These are phyloP conservation scores for Virgularia gustaviana DNA, from an alignment of 92 coral and sea anemone species.

Conservation along the genomic window DNA sequence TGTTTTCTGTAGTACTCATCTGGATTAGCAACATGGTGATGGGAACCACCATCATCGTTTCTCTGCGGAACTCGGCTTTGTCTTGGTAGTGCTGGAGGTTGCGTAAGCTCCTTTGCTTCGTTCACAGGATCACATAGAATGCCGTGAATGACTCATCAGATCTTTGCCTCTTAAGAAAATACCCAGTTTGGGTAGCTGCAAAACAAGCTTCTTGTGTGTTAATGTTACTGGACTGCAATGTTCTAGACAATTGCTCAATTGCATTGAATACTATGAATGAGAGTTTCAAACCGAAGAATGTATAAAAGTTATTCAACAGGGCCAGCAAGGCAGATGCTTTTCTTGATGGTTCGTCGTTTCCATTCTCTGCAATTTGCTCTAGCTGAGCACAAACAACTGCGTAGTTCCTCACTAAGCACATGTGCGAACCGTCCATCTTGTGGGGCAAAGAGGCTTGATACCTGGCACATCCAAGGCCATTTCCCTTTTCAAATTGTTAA, in stretches of 20 bases:
- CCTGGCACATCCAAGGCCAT: background rate
- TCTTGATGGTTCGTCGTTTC: background rate
- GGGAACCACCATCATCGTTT: conserved; percentile 32
- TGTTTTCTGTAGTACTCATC: conserved; percentile 41
- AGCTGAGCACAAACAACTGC: background rate
- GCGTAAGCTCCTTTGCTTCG: conserved; percentile 12
- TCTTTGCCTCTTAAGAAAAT: conserved; percentile 4
- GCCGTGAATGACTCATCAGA: conserved; percentile 12
- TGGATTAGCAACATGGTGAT: conserved; percentile 32
- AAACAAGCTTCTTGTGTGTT: conserved; percentile 40
- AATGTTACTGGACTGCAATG: conserved; percentile 28
- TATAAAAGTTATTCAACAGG: background rate
- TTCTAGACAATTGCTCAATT: conserved; percentile 4
- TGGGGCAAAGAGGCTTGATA: conserved; percentile 38
- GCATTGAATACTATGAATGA: conserved; percentile 10
- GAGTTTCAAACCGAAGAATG: conserved; percentile 9
- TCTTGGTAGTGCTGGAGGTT: conserved; percentile 38
- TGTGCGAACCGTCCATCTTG: conserved; percentile 34
- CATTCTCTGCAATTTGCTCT: background rate
- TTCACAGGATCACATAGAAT: background rate
- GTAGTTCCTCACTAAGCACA: conserved; percentile 32
- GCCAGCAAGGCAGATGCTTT: conserved; percentile 2
- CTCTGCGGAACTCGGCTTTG: conserved; percentile 42
- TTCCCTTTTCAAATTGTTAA: conserved; percentile 2
- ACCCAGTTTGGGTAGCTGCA: conserved; percentile 22